Evolutionary conservation across 2,797 vertebrate genomes (phyloP).

Genomic region (Eleutherodactylus coqui): DNA sequence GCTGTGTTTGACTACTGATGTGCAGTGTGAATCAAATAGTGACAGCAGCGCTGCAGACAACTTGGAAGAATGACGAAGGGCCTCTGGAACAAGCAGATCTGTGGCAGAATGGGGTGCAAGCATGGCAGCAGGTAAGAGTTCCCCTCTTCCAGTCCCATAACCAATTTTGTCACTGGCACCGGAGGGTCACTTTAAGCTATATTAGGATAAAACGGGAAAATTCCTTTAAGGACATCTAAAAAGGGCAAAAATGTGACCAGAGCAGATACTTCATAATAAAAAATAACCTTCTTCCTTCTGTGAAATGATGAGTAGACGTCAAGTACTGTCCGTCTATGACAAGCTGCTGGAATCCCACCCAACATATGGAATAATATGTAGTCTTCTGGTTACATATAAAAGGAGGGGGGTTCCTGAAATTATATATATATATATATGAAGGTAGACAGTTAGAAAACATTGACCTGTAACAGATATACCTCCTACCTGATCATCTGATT

Average conservation of each 20-base stretch:
- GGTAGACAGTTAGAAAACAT: slow-evolving; percentile 15
- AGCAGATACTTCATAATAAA: neutral
- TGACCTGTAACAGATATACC: slow-evolving; percentile 27
- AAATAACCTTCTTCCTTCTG: neutral
- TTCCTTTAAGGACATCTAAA: neutral
- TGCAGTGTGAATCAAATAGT: too few species aligned
- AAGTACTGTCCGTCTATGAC: neutral
- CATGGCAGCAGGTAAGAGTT: too few species aligned
- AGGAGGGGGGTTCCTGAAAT: neutral
- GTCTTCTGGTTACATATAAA: neutral
- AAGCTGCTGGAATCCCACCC: neutral
- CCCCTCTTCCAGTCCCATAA: too few species aligned
- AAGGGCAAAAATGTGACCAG: neutral
- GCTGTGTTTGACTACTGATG: too few species aligned
- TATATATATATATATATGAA: neutral
- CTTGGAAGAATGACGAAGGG: too few species aligned
- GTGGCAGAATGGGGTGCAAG: too few species aligned
- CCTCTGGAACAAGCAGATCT: too few species aligned
- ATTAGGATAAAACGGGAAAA: neutral
- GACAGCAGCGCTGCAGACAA: too few species aligned
- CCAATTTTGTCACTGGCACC: too few species aligned
- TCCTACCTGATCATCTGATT: slow-evolving; percentile 51
- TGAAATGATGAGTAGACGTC: neutral
- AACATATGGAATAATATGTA: neutral
- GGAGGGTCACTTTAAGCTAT: too few species aligned